Base-by-base conservation (phyloP, 1,140 invertebrate genomes). In the Manduca sexta region DNA sequence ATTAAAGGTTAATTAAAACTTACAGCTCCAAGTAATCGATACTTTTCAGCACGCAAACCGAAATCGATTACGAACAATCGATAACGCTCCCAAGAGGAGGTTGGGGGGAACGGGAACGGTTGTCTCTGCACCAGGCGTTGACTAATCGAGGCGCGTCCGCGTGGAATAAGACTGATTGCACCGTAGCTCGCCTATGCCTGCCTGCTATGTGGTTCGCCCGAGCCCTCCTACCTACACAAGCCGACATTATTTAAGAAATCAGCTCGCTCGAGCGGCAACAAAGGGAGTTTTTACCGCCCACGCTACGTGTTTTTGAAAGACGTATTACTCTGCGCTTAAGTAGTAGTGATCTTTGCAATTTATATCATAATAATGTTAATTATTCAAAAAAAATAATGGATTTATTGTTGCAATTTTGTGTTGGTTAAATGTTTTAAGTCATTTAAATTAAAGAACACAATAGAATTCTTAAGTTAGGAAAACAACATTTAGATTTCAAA, bases 191-290 rank as follows among this genome's bases (percentile, higher is more conserved):
- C 64, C 70, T 71, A 71, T 71, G 68, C 68, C 76, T 77, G 69
- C 64, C 64, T 74, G 67, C 69, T 66, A 64, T 71, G 67, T 71
- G 72, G 67, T 63, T 67, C 50, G 63, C 60, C 47, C 50, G 34
- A 52, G 52, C 57, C 53, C 69, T 70, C 71, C 74, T 78, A 71
- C 73, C 73, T 77, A 78, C 74, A 75, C 68, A 76, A 73, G 74
- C 74, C 76, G 69, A 81, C 80, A 81, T 81, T 84, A 80, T 81
- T 84, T 81, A 81, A 81, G 76, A 81, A 84, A 80, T 81, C 75
- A 80, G 80, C 73, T 59, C 59, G 69, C 66, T 74, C 65, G 53
- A 73, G 74, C 75, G 78, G 75, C 69, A 82, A 78, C 73, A 73
- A 77, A 74, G 70, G 70, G 68, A 74, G 64, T 73, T 70, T 69